Percentiles rank a stretch among this genome's conserved stretches.
These are phyloP conservation scores for Clitarchus hookeri DNA, from an alignment of 2,888 invertebrate genomes.

Conservation along the genomic window DNA sequence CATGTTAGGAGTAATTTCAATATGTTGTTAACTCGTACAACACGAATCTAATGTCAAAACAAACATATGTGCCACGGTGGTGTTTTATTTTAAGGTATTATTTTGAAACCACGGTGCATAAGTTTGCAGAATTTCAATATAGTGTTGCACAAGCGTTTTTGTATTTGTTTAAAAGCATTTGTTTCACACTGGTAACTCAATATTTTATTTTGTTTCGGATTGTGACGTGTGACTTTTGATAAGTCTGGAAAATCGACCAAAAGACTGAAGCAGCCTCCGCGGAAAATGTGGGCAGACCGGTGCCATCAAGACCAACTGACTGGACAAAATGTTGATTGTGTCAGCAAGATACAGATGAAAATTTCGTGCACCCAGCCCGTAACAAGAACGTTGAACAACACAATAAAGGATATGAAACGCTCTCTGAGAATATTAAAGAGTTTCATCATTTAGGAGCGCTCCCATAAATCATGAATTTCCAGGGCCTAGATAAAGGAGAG, in stretches of 20 bases:
- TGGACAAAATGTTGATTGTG: background rate
- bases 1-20: background rate
- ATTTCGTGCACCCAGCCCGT: background rate
- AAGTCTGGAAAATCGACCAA: background rate
- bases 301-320: background rate
- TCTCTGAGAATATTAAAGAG: background rate
- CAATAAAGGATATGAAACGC: background rate
- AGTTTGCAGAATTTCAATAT: background rate
- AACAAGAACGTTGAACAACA: background rate
- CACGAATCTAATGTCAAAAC: background rate
- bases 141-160: background rate
- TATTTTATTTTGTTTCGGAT: background rate
- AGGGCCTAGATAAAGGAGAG: background rate
- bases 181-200: background rate
- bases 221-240: background rate
- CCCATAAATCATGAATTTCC: background rate
- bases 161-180: background rate
- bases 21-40: background rate
- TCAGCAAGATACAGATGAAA: conserved; percentile 5
- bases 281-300: background rate
- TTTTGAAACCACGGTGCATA: background rate
- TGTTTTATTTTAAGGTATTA: background rate
- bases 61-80: background rate
- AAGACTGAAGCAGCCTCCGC: background rate
- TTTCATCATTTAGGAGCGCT: background rate